phyloP scores from a whole-genome alignment of 2,113 vertebrate species.

The Capricornis sumatraensis region DNA sequence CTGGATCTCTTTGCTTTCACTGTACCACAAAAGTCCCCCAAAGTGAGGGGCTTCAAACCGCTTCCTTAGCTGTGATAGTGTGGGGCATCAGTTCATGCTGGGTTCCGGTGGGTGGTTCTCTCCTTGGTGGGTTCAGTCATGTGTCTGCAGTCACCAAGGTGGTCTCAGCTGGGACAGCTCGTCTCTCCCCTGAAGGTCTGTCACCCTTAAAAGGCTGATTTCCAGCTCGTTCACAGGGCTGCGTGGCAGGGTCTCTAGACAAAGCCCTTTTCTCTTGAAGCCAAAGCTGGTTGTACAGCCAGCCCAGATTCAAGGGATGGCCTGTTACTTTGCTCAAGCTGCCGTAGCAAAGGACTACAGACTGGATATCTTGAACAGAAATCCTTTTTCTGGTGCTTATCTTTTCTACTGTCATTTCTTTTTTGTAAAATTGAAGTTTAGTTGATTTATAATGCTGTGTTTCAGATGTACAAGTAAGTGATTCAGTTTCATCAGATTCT shows the following conservation, averaged over 20 bases:
- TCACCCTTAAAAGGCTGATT: no score
- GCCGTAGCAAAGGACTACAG: accelerated
- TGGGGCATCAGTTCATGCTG: neutral
- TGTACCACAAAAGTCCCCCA: neutral
- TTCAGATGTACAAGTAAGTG: neutral
- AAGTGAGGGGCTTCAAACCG: neutral
- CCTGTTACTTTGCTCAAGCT: accelerated
- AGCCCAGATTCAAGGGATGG: neutral
- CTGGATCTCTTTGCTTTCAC: neutral
- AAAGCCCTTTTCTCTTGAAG: neutral
- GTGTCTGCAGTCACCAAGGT: neutral
- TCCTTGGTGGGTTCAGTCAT: accelerated
- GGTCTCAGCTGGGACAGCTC: accelerated
- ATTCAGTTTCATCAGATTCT: neutral
- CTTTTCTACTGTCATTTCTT: neutral
- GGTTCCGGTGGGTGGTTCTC: neutral
- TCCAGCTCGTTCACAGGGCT: accelerated
- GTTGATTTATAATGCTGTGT: neutral
- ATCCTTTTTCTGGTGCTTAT: neutral
- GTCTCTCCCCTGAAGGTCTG: no score
- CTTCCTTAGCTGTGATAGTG: neutral
- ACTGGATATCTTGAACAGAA: neutral
- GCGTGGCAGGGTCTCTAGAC: neutral
- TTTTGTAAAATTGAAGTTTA: neutral
- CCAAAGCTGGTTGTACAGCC: accelerated